Conservation (phyloP, 2,113 vertebrate species). For the Anguilla japonica region DNA sequence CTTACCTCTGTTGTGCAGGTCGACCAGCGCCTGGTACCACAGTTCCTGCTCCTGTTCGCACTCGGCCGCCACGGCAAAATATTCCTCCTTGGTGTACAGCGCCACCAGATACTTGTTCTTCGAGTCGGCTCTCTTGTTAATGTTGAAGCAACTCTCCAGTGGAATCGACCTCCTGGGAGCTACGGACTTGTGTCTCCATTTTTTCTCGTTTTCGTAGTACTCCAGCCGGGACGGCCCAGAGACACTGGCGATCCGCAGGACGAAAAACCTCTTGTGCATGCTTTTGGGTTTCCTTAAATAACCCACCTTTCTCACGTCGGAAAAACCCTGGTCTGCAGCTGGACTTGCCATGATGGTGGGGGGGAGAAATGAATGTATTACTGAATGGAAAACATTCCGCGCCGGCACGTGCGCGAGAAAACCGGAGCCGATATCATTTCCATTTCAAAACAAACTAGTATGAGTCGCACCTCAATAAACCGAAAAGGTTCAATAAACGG, state of each 20-base stretch:
- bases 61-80: conserved; percentile 84
- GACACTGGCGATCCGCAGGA: conserved; percentile 80
- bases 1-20: conserved; percentile 82
- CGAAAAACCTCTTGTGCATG: conserved; percentile 90
- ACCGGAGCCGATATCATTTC: neutral
- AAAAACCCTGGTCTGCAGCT: conserved; percentile 73
- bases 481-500: conserved; percentile 26
- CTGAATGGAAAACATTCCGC: neutral
- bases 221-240: conserved; percentile 82
- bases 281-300: conserved; percentile 92
- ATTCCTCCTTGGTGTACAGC: conserved; percentile 85
- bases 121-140: conserved; percentile 89
- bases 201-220: conserved; percentile 90
- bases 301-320: conserved; percentile 87
- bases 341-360: conserved; percentile 74
- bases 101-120: conserved; percentile 88
- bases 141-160: conserved; percentile 86
- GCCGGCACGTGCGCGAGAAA: neutral
- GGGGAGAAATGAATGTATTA: neutral
- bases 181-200: conserved; percentile 88
- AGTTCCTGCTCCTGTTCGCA: conserved; percentile 82
- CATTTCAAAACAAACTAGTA: conserved; percentile 6
- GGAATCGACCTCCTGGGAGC: conserved; percentile 85
- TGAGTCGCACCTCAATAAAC: neutral
- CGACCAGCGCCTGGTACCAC: conserved; percentile 82